Conservation (phyloP, 64 coral and sea anemone species). For the Astreopora myriophthalma region DNA sequence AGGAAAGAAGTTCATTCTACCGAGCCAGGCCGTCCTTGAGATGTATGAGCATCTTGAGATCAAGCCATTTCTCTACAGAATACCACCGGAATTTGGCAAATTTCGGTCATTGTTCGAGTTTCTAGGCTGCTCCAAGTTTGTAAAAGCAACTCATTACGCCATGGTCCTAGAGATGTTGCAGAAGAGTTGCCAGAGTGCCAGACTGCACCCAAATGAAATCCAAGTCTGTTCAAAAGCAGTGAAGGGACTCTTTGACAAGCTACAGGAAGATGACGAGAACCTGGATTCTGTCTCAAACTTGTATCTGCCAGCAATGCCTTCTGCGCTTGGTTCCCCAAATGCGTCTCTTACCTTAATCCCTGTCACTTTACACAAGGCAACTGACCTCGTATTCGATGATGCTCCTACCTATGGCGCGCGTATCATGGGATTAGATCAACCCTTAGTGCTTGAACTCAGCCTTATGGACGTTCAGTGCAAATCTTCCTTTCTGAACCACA, state of each 20-base stretch:
- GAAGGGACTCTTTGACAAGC: conserved; percentile 27
- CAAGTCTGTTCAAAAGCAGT: background rate
- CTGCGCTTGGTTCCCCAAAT: no score
- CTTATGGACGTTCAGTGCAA: background rate
- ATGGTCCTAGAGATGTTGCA: conserved; percentile 43
- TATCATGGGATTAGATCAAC: background rate
- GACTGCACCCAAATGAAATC: conserved; percentile 28
- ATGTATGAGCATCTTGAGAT: conserved; percentile 11
- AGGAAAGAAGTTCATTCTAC: conserved; percentile 1
- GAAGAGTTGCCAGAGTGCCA: background rate
- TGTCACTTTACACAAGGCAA: background rate
- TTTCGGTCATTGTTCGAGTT: conserved; percentile 1
- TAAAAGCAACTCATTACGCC: conserved; percentile 25
- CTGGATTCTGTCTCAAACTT: background rate
- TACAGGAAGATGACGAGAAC: background rate
- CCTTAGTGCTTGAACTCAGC: conserved; percentile 21
- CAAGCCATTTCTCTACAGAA: conserved; percentile 45
- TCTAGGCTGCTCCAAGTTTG: conserved; percentile 7
- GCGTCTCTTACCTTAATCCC: background rate
- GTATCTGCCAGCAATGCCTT: conserved; percentile 31
- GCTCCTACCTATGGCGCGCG: conserved; percentile 31
- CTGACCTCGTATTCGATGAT: conserved; percentile 51
- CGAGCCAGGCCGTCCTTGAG: conserved; percentile 43
- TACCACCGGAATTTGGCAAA: background rate
- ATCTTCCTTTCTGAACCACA: background rate